Percentiles rank a stretch among this genome's conserved stretches.
Evolutionary conservation across 2,113 vertebrate genomes (phyloP).

Genomic region (Neofelis nebulosa): DNA sequence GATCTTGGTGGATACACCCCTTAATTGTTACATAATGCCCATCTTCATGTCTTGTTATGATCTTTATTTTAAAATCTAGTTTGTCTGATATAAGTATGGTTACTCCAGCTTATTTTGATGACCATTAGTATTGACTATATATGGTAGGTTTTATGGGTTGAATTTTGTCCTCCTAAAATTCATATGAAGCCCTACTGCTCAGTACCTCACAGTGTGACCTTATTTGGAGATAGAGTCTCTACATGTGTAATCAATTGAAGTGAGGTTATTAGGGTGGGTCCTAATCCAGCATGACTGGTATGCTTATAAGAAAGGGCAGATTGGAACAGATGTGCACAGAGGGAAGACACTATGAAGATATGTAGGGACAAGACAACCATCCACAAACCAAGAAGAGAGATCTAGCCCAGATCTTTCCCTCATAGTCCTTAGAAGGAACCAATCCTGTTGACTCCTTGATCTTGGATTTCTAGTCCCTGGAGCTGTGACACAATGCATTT

Average conservation of each 20-base stretch:
- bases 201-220: not conserved
- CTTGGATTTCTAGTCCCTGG: not conserved
- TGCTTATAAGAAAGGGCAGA: not conserved
- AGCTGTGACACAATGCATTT: not conserved
- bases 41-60: too few species aligned
- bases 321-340: not conserved
- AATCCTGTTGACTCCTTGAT: not conserved
- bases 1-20: too few species aligned
- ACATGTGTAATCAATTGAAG: not conserved
- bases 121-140: too few species aligned
- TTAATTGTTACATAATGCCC: too few species aligned
- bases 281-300: not conserved
- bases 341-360: not conserved
- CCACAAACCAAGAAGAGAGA: not conserved
- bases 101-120: too few species aligned
- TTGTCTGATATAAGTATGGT: too few species aligned
- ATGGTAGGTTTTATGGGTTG: not conserved
- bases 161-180: not conserved
- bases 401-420: not conserved
- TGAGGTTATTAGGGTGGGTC: not conserved
- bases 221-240: not conserved
- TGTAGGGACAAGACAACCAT: not conserved
- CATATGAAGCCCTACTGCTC: not conserved
- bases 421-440: not conserved
- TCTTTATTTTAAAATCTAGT: too few species aligned